Evolutionary conservation across 2,113 vertebrate genomes (phyloP).

Genomic region (Tursiops truncatus): DNA sequence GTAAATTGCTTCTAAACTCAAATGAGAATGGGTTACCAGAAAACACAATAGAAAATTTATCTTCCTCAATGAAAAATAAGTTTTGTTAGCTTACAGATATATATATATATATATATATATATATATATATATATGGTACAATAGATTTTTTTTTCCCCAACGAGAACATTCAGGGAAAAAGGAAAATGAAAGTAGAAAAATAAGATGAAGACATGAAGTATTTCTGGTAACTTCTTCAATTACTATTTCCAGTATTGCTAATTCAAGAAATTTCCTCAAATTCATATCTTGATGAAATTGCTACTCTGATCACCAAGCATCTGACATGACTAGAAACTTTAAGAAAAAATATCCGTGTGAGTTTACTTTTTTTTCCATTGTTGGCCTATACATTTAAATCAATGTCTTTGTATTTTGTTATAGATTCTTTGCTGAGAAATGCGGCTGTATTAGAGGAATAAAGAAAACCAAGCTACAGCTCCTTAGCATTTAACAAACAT

Average conservation of each 20-base stretch:
- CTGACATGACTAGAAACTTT: conserved; percentile 1
- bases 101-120: neutral
- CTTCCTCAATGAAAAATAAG: conserved; percentile 27
- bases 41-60: conserved; percentile 45
- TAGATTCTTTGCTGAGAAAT: conserved; percentile 52
- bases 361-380: conserved; percentile 33
- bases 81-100: neutral
- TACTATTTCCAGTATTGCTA: conserved; percentile 33
- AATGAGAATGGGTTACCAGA: conserved; percentile 50
- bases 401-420: conserved; percentile 58
- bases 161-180: conserved; percentile 9
- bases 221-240: conserved; percentile 25
- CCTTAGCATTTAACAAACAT: conserved; percentile 71
- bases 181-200: conserved; percentile 45
- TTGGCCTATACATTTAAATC: conserved; percentile 49
- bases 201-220: neutral
- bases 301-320: conserved; percentile 8
- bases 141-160: neutral
- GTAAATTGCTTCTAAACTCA: conserved; percentile 73
- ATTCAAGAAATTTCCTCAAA: conserved; percentile 49
- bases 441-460: conserved; percentile 57
- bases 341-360: neutral
- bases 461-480: conserved; percentile 66
- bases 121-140: neutral
- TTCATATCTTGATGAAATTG: conserved; percentile 10